Percentiles rank a stretch among this genome's conserved stretches.
phyloP scores from a whole-genome alignment of 2,888 invertebrate species.

The Allygus modestus region DNA sequence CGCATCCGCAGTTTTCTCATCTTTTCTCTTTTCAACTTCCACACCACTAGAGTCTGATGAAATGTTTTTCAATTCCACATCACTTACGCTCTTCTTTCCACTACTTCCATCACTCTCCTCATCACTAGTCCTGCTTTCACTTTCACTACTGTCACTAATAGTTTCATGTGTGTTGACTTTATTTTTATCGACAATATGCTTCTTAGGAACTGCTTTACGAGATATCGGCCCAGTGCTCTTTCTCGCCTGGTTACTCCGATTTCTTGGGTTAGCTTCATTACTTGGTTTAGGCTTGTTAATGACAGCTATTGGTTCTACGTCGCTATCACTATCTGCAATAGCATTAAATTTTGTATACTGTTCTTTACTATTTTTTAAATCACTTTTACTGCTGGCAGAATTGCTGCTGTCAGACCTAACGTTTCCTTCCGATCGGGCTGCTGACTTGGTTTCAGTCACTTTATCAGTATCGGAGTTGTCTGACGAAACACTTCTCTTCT shows the following conservation, averaged over 20 bases:
- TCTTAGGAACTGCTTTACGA: not conserved
- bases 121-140: constrained; percentile 3
- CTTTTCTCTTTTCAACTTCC: not conserved
- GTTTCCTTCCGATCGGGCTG: not conserved
- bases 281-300: not conserved
- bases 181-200: not conserved
- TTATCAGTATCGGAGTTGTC: constrained; percentile 7
- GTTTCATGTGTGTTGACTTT: constrained; percentile 8
- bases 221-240: not conserved
- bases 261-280: not conserved
- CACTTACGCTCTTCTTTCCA: constrained; percentile 15
- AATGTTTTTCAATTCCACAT: constrained; percentile 5
- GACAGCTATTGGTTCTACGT: constrained; percentile 17
- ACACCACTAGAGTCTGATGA: constrained; percentile 33
- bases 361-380: not conserved
- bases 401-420: not conserved
- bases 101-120: constrained; percentile 2
- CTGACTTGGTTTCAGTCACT: not conserved
- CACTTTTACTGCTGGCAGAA: constrained; percentile 30
- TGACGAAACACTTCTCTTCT: not conserved
- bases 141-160: not conserved
- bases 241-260: not conserved
- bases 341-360: not conserved
- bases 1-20: not conserved
- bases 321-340: constrained; percentile 34